Conservation (phyloP, 2,888 invertebrate genomes). For the Liopterus haemorrhoidalis region DNA sequence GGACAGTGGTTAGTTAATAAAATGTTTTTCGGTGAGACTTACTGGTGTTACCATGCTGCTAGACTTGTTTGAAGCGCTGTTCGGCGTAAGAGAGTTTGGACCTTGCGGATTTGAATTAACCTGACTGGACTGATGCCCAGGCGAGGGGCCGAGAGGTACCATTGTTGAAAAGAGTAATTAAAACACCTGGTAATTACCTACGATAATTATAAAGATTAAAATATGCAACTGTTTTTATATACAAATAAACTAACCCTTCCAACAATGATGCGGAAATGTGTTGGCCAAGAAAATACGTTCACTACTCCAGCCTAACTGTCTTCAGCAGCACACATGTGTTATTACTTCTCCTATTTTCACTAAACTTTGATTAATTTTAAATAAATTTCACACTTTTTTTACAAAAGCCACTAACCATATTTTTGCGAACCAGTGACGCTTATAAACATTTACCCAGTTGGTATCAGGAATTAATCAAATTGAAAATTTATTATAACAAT, state of each 20-base stretch:
- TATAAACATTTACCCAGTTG: no score
- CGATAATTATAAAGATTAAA: no score
- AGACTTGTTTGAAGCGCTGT: slow-evolving; percentile 54
- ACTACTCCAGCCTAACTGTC: neutral
- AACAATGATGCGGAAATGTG: neutral
- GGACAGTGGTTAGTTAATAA: slow-evolving; percentile 43
- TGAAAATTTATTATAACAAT: no score
- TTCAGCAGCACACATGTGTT: slow-evolving; percentile 1
- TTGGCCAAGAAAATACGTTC: neutral
- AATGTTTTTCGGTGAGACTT: neutral
- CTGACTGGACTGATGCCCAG: slow-evolving; percentile 48
- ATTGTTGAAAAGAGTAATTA: slow-evolving; percentile 44
- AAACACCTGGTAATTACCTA: slow-evolving; percentile 36
- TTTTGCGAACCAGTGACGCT: no score
- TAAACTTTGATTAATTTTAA: no score
- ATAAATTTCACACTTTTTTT: no score
- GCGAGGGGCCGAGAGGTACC: slow-evolving; percentile 67
- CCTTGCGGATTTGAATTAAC: slow-evolving; percentile 46
- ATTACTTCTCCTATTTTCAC: neutral
- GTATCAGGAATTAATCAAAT: no score
- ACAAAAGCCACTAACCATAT: no score
- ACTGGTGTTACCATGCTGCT: slow-evolving; percentile 45
- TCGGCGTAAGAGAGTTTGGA: slow-evolving; percentile 48
- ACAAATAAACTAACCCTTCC: neutral
- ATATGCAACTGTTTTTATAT: neutral